Percentiles rank a stretch among this genome's conserved stretches.
Evolutionary conservation across 2,888 invertebrate genomes (phyloP).

Genomic region (Cataglyphis altisquamis): DNA sequence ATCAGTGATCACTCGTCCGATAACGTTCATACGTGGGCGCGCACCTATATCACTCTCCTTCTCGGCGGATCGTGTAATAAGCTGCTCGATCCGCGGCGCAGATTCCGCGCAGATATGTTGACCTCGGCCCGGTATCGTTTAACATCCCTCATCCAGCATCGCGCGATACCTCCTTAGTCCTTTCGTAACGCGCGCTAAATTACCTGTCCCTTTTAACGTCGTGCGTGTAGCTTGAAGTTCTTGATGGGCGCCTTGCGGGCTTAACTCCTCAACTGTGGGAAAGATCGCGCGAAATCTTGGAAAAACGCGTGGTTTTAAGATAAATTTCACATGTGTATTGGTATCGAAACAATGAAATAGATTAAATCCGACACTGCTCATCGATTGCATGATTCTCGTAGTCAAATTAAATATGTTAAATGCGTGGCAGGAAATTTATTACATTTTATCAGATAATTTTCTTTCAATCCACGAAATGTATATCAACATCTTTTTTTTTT

Average conservation of each 20-base stretch:
- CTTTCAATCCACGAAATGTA: not conserved
- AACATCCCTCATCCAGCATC: constrained; percentile 31
- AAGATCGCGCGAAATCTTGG: constrained; percentile 32
- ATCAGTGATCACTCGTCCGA: constrained; percentile 59
- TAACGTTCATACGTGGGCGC: constrained; percentile 60
- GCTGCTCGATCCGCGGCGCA: constrained; percentile 22
- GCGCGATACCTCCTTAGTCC: constrained; percentile 14
- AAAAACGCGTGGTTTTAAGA: not conserved
- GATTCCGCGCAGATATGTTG: constrained; percentile 44
- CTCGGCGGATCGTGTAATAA: constrained; percentile 53
- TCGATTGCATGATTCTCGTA: not conserved
- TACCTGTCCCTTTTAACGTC: constrained; percentile 49
- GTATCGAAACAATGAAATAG: not conserved
- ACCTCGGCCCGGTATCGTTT: constrained; percentile 58
- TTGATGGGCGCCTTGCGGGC: constrained; percentile 41
- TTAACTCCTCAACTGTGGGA: constrained; percentile 30
- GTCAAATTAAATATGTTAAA: not conserved
- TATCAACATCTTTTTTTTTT: not conserved
- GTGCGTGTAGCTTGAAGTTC: constrained; percentile 22
- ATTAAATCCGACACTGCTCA: not conserved
- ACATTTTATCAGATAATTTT: not conserved
- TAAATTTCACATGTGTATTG: not conserved
- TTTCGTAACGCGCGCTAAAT: constrained; percentile 52
- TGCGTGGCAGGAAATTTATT: not conserved
- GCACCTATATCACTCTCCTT: constrained; percentile 31